Evolutionary conservation across 1,140 invertebrate genomes (phyloP).

Genomic region (Heliconius himera): DNA sequence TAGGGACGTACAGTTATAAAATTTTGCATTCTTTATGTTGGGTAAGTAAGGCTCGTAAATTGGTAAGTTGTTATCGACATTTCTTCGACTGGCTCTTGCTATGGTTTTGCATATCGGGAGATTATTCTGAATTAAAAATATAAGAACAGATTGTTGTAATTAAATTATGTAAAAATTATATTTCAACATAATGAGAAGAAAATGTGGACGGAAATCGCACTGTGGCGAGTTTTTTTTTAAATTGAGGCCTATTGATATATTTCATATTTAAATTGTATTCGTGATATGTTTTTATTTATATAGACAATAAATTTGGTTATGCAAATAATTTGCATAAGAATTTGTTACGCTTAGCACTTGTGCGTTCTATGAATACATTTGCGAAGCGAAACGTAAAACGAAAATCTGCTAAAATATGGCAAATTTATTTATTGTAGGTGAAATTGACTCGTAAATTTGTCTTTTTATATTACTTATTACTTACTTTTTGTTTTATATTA

Average conservation of each 20-base stretch:
- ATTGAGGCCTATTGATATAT: constrained; percentile 16
- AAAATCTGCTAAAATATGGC: background rate
- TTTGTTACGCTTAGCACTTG: constrained; percentile 33
- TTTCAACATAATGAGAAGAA: background rate
- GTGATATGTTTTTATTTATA: constrained; percentile 30
- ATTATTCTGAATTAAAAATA: constrained; percentile 52
- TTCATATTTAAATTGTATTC: constrained; percentile 23
- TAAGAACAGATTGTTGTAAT: background rate
- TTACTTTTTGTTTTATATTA: too few species aligned
- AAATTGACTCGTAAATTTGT: background rate
- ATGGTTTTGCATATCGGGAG: constrained; percentile 50
- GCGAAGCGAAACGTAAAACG: background rate
- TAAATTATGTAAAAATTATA: background rate
- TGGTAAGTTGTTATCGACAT: constrained; percentile 43
- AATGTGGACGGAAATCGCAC: background rate
- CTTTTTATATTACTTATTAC: background rate
- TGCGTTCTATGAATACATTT: constrained; percentile 18
- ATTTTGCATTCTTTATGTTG: constrained; percentile 44
- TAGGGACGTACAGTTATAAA: constrained; percentile 54
- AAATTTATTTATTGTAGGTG: background rate
- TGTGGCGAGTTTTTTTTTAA: background rate
- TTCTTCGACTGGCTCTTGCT: constrained; percentile 34
- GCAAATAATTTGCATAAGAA: constrained; percentile 41
- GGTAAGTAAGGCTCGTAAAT: constrained; percentile 63
- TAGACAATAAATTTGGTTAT: constrained; percentile 17